Percentiles rank a stretch among this genome's conserved stretches.
These are phyloP conservation scores for Catharus minimus DNA, from an alignment of 2,113 vertebrate species.

Conservation along the genomic window DNA sequence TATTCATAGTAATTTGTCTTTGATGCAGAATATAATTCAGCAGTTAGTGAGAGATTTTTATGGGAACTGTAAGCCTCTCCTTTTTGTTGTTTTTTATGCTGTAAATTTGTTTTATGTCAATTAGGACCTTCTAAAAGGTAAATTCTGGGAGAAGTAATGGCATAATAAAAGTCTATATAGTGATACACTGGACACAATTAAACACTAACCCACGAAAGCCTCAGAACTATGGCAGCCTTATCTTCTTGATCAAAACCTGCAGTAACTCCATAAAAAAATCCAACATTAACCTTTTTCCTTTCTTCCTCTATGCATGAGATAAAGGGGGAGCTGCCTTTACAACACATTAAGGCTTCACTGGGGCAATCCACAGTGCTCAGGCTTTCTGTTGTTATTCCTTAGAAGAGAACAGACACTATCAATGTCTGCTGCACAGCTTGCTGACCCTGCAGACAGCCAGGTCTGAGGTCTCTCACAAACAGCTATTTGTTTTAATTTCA, in stretches of 20 bases:
- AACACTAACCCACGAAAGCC: background rate
- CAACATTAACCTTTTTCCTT: background rate
- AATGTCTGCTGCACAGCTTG: background rate
- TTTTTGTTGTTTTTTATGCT: background rate
- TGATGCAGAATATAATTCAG: constrained; percentile 50
- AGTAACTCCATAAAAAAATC: background rate
- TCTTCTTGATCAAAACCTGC: background rate
- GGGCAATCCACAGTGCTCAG: background rate
- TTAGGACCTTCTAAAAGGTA: background rate
- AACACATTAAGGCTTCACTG: background rate
- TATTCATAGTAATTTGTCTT: constrained; percentile 37
- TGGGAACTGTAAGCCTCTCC: constrained; percentile 15
- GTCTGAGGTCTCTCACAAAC: background rate
- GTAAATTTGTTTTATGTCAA: background rate
- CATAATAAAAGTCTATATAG: background rate
- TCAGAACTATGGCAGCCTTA: background rate
- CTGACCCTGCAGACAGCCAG: background rate
- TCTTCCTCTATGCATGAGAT: background rate
- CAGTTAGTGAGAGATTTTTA: constrained; percentile 64
- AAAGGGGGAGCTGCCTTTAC: background rate
- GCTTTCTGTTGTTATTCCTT: background rate
- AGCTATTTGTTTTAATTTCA: constrained; percentile 18
- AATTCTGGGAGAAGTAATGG: background rate
- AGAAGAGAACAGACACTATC: background rate
- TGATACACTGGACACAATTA: background rate